These are phyloP conservation scores for Beaufortia kweichowensis DNA, from an alignment of 2,113 vertebrate species.

Conservation along the genomic window DNA sequence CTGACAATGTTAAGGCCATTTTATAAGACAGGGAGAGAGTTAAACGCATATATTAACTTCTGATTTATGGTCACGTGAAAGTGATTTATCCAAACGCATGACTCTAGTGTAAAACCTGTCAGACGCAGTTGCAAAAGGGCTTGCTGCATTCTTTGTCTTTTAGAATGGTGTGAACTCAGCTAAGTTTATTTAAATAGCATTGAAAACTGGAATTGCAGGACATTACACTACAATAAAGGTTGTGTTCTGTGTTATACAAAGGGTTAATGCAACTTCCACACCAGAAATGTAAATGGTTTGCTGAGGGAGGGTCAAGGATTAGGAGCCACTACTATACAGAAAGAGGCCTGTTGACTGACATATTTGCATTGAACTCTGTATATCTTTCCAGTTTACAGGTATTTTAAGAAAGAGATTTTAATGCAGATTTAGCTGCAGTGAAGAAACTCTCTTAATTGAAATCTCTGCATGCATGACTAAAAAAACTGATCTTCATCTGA, in stretches of 20 bases:
- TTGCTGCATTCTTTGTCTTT: slow-evolving; percentile 3
- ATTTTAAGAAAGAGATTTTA: neutral
- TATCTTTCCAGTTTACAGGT: neutral
- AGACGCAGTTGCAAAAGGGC: neutral
- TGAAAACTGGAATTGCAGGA: slow-evolving; percentile 4
- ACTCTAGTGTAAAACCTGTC: neutral
- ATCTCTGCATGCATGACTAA: neutral
- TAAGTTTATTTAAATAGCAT: neutral
- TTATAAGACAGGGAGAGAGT: neutral
- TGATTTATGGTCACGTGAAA: neutral
- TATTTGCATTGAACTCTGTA: neutral
- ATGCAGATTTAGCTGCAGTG: no score
- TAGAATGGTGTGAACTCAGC: neutral
- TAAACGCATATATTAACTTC: neutral
- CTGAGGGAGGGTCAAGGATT: neutral
- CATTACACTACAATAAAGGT: neutral
- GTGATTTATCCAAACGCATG: neutral
- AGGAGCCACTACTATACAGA: neutral
- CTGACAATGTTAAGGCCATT: neutral
- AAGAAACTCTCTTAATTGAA: neutral
- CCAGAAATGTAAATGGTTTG: neutral
- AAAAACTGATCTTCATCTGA: neutral
- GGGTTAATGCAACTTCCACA: neutral
- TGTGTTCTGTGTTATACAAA: no score
- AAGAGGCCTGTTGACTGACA: neutral